These are phyloP conservation scores for Sepiola atlantica DNA, from an alignment of 2,888 invertebrate species.

Conservation along the genomic window DNA sequence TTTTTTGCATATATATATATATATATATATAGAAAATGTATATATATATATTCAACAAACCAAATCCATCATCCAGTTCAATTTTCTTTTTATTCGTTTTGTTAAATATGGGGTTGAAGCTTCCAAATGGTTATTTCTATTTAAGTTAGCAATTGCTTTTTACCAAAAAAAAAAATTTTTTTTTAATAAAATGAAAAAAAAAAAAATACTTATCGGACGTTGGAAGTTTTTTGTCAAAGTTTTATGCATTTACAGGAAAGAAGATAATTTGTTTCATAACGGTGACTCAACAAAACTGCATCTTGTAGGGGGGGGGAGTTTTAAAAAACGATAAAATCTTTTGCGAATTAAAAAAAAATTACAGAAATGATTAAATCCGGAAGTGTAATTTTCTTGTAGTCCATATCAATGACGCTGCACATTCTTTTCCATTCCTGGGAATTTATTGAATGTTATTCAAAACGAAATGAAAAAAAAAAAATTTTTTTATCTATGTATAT, in stretches of 20 bases:
- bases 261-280: neutral
- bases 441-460: neutral
- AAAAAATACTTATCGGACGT: neutral
- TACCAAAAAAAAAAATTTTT: neutral
- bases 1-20: neutral
- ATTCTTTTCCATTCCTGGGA: constrained; percentile 1
- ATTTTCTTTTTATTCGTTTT: neutral
- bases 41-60: neutral
- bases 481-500: neutral
- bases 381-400: neutral
- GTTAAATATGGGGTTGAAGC: neutral
- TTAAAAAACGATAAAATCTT: too few relatives aligned
- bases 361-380: neutral
- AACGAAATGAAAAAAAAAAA: neutral
- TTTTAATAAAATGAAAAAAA: neutral
- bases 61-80: neutral
- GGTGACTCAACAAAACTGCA: neutral
- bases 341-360: neutral
- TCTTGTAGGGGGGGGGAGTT: neutral
- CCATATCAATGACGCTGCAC: neutral
- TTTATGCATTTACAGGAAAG: neutral
- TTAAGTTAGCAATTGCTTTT: constrained; percentile 10
- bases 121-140: neutral
- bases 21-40: neutral
- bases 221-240: neutral